A percentile compares a stretch with the other conserved stretches of the same genome.
These are phyloP conservation scores for Podocnemis expansa DNA, from an alignment of 2,113 vertebrate species.

Conservation along the genomic window DNA sequence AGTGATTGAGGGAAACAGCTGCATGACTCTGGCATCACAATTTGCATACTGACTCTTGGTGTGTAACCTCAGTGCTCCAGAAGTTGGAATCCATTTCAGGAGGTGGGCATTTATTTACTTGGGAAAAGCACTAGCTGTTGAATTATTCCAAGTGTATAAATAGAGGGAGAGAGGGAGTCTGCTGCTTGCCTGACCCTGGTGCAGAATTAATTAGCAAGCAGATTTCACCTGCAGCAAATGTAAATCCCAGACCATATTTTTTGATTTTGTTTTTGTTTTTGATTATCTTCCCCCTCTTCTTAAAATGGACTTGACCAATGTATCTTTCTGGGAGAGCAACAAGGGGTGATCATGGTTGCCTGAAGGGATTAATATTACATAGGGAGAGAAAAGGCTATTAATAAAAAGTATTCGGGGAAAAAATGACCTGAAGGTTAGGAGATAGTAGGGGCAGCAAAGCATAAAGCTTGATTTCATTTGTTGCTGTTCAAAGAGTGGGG, in stretches of 20 bases:
- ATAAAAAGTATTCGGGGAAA: constrained; percentile 23
- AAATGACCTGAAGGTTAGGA: constrained; percentile 7
- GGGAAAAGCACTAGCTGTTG: constrained; percentile 45
- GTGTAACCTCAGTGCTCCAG: constrained; percentile 44
- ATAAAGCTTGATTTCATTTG: not conserved
- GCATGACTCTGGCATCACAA: constrained; percentile 49
- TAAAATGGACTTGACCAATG: constrained; percentile 2
- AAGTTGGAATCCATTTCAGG: constrained; percentile 58
- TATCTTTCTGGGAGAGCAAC: not conserved
- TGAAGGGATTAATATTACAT: constrained; percentile 12
- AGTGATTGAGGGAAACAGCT: constrained; percentile 79
- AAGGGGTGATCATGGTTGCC: not conserved
- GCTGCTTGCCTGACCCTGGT: not conserved
- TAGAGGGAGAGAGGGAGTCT: constrained; percentile 15
- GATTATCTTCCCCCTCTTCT: not conserved
- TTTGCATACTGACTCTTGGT: constrained; percentile 64
- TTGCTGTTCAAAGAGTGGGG: not conserved
- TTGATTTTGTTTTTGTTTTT: too few relatives aligned
- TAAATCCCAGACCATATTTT: not conserved
- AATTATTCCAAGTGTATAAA: constrained; percentile 54
- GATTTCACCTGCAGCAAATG: constrained; percentile 46
- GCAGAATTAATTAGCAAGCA: constrained; percentile 7
- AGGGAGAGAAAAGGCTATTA: constrained; percentile 23
- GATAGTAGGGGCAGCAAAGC: not conserved
- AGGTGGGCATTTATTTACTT: constrained; percentile 58